Base-by-base conservation (phyloP, 2,797 vertebrate genomes). In the Cryptoprocta ferox region DNA sequence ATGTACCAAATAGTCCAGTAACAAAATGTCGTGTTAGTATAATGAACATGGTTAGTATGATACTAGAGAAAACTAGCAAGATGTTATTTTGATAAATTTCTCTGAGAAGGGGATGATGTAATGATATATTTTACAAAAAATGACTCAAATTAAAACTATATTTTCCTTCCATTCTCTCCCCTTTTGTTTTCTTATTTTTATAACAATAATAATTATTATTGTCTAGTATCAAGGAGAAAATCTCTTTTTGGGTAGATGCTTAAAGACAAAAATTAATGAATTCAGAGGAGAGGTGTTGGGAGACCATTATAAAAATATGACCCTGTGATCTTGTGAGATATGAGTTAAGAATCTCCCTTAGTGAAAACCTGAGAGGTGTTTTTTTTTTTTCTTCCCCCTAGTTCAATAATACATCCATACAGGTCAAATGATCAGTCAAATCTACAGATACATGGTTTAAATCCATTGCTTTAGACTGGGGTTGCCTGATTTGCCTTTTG, bases 71-170 rank as follows among this genome's bases (percentile, higher is more conserved):
- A 82, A 42, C 10, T 19, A 86, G 13, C 28, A 80, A 82, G 19
- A 14, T 45, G 9, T 26, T 81, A 70, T 91, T 86, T 80, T 53
- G 42, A 6, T 65, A 68, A 42, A 18, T n/a, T 79, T 39, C 30
- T 83, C 21, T n/a, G 79, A 61, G 70, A 61, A 81, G 21, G 8
- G 1, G 18, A 45, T 26, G 4, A 30, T 66, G 6, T 63, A 85
- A 59, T 50, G 24, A 92, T 85, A 19, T 14, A 26, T 93, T 96
- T 95, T 42, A 80, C 2, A 86, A 96, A 68, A 70, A 92, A 66
- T 94, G 15, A 32, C 6, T 39, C 42, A 94, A 79, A 42, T 13
- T 91, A 75, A 95, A 93, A 73, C 10, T 76, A 7, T 37, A 37
- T n/a, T 61, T 89, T 73, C 15, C 21, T 78, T 28, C 56, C 28